phyloP scores from a whole-genome alignment of 2,888 invertebrate genomes.

The Eupithecia subfuscata region DNA sequence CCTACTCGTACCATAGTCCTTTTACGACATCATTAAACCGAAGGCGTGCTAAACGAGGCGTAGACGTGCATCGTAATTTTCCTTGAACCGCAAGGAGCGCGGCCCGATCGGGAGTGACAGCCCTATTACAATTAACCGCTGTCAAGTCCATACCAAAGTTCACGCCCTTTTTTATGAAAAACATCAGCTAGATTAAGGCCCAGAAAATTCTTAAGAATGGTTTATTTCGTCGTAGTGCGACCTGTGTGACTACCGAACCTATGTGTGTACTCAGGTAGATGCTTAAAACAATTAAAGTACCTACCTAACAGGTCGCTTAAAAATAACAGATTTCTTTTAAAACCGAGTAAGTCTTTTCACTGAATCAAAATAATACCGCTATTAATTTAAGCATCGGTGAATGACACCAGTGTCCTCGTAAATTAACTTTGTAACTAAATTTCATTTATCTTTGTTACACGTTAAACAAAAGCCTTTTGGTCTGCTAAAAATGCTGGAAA shows the following conservation, averaged over 20 bases:
- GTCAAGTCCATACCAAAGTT: slow-evolving; percentile 1
- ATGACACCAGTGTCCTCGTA: slow-evolving; percentile 7
- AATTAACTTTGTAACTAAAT: slow-evolving; percentile 11
- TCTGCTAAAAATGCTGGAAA: not conserved
- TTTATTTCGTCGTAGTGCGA: not conserved
- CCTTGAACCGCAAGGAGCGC: slow-evolving; percentile 58
- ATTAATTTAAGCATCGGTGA: slow-evolving; percentile 11
- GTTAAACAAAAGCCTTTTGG: not conserved
- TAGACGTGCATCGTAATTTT: slow-evolving; percentile 64
- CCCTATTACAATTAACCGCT: slow-evolving; percentile 76
- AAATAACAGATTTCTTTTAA: not conserved
- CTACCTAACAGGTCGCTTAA: not conserved
- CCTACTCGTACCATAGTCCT: slow-evolving; percentile 50
- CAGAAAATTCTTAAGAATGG: not conserved
- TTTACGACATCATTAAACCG: slow-evolving; percentile 65
- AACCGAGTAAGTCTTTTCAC: not conserved
- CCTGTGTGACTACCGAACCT: not conserved
- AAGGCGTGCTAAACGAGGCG: slow-evolving; percentile 65
- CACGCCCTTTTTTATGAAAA: not conserved
- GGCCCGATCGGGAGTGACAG: slow-evolving; percentile 59
- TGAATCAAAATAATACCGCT: slow-evolving; percentile 4
- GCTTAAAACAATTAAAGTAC: not conserved
- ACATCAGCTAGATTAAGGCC: not conserved
- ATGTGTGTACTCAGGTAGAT: no score
- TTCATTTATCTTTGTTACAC: not conserved